These are phyloP conservation scores for Iselma pallidipennis DNA, from an alignment of 2,888 invertebrate species.

Conservation along the genomic window DNA sequence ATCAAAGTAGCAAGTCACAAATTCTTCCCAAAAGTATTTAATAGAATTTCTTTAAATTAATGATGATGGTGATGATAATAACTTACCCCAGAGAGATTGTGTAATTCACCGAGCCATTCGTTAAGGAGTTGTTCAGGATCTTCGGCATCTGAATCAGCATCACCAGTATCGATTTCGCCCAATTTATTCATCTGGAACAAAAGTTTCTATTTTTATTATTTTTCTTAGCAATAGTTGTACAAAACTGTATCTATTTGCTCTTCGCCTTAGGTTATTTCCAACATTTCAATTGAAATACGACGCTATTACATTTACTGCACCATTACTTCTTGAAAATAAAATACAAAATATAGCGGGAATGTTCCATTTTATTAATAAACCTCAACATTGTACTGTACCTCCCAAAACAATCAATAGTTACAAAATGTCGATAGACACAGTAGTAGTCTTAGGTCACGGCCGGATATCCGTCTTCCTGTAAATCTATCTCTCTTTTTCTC, in stretches of 20 bases:
- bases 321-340: not conserved
- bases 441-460: not conserved
- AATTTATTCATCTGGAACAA: slow-evolving; percentile 59
- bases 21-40: too few species aligned
- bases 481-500: not conserved
- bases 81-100: slow-evolving; percentile 75
- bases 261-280: not conserved
- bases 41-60: too few species aligned
- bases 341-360: not conserved
- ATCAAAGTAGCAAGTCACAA: not conserved
- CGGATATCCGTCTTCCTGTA: not conserved
- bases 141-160: slow-evolving; percentile 67
- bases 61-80: not conserved
- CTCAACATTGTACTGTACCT: not conserved
- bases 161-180: slow-evolving; percentile 50
- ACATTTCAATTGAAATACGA: not conserved
- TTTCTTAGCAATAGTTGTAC: slow-evolving; percentile 22
- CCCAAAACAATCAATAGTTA: not conserved
- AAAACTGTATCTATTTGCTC: not conserved
- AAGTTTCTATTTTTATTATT: slow-evolving; percentile 1
- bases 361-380: not conserved
- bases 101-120: slow-evolving; percentile 78
- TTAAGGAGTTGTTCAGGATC: slow-evolving; percentile 78
- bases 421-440: not conserved
- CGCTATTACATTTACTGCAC: not conserved